Base-by-base conservation (phyloP, 2,797 vertebrate genomes). In the Sorex maritimensis region DNA sequence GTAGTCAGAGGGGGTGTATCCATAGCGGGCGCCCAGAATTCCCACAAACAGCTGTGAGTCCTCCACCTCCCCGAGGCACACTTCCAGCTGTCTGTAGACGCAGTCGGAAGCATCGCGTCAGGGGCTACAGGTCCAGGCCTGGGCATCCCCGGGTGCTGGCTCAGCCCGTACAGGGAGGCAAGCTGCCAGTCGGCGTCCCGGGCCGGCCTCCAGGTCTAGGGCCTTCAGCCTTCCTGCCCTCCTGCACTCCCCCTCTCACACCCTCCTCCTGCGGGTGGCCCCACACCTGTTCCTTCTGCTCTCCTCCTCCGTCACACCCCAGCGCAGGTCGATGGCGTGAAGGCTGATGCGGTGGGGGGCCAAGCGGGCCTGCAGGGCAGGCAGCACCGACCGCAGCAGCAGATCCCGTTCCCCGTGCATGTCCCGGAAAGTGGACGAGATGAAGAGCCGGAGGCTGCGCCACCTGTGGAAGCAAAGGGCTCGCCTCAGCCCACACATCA, bases 371-470 rank as follows among this genome's bases (percentile, higher is more conserved):
- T 99, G 98, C 26, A 99, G 97, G 88, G 99, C 98, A 0, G 99
- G 99, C 95, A 99, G 98, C 78, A 99, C 98, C 0, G 96, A 97
- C 7, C 98, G 98, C 80, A 99, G 98, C 95, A 99, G 92, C 83
- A 99, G 71, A 95, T 99, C 98, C 0, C 99, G 98, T 97, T 99
- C 99, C 0, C 98, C 98, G 0, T 99, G 98, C 99, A 99, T 99
- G 98, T 99, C 99, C 87, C 99, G 98, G 97, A 99, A 99, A 19
- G 99, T 99, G 88, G 99, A 99, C 23, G 99, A 99, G 96, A 99
- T 98, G 75, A 99, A 99, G 13, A 99, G 97, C 0, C 98, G 98
- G 26, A 99, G 94, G 0, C 96, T 97, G 83, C 94, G 97, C 99
- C 99, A 99, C 92, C 99, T 99, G 94, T 8, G 26, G 72, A 52